phyloP scores from a whole-genome alignment of 2,113 vertebrate genomes.

The Willisornis vidua region DNA sequence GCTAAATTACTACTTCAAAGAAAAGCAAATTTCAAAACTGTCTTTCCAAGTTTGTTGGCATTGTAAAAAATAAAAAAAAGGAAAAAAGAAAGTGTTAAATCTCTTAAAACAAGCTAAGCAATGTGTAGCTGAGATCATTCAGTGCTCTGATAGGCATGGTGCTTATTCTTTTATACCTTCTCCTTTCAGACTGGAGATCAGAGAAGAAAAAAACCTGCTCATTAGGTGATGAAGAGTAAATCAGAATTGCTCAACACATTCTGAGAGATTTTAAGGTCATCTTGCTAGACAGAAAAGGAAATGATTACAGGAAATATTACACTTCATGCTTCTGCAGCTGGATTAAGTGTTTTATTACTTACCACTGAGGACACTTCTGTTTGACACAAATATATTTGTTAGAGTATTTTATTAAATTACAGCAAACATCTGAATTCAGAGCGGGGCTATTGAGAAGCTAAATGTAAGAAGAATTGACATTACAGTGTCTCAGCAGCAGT shows the following conservation, averaged over 20 bases:
- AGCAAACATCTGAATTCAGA: conserved; percentile 64
- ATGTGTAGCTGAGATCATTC: neutral
- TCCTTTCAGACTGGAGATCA: neutral
- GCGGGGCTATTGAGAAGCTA: conserved; percentile 44
- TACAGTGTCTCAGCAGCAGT: conserved; percentile 28
- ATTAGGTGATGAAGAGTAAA: conserved; percentile 2
- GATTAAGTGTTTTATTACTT: conserved; percentile 68
- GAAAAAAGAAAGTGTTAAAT: neutral
- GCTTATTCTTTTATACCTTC: neutral
- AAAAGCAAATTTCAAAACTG: neutral
- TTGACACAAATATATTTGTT: conserved; percentile 65
- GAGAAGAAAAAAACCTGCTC: neutral
- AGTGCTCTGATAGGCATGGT: accelerated
- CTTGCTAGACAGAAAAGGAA: conserved; percentile 26
- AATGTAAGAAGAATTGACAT: conserved; percentile 53
- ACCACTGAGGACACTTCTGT: conserved; percentile 50
- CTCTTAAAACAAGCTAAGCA: neutral
- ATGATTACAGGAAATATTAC: conserved; percentile 39
- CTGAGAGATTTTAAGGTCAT: conserved; percentile 34
- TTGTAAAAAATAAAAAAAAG: neutral
- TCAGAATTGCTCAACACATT: neutral
- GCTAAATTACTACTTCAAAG: neutral
- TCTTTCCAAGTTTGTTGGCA: neutral
- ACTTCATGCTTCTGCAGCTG: conserved; percentile 47
- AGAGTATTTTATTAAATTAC: conserved; percentile 65